Evolutionary conservation across 2,113 vertebrate species (phyloP).

Genomic region (Psittacula cyanocephala): DNA sequence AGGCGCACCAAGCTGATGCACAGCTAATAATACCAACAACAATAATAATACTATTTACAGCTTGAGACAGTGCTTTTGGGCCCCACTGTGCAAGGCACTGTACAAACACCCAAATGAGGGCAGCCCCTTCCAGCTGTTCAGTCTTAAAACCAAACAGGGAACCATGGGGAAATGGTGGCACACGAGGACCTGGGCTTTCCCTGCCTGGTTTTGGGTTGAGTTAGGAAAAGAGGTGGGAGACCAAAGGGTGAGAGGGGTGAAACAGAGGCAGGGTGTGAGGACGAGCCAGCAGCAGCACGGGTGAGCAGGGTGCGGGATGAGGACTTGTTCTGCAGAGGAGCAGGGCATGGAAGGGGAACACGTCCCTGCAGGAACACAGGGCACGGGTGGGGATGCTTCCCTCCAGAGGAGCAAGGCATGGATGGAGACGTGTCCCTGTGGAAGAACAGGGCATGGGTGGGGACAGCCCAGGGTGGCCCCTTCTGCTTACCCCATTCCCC

Average conservation of each 20-base stretch:
- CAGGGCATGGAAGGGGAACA: neutral
- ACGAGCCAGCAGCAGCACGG: accelerated
- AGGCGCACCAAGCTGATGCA: accelerated
- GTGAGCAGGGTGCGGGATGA: accelerated
- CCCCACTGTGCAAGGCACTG: neutral
- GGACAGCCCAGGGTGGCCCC: neutral
- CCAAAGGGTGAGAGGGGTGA: neutral
- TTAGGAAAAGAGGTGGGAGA: neutral
- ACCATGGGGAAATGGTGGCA: neutral
- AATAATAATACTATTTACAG: neutral
- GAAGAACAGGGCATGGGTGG: neutral
- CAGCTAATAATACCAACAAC: too few relatives aligned
- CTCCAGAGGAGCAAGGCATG: neutral
- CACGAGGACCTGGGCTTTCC: neutral
- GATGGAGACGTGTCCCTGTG: neutral
- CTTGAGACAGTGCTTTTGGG: neutral
- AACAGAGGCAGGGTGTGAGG: neutral
- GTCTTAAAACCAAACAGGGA: neutral
- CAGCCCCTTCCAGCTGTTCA: neutral
- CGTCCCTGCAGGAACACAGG: neutral
- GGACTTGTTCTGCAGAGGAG: neutral
- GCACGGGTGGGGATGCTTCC: neutral
- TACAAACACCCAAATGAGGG: neutral
- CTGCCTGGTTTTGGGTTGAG: neutral
- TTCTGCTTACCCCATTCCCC: neutral